These are phyloP conservation scores for Aleiodes sp. DNA, from an alignment of 1,140 invertebrate genomes.

Conservation along the genomic window DNA sequence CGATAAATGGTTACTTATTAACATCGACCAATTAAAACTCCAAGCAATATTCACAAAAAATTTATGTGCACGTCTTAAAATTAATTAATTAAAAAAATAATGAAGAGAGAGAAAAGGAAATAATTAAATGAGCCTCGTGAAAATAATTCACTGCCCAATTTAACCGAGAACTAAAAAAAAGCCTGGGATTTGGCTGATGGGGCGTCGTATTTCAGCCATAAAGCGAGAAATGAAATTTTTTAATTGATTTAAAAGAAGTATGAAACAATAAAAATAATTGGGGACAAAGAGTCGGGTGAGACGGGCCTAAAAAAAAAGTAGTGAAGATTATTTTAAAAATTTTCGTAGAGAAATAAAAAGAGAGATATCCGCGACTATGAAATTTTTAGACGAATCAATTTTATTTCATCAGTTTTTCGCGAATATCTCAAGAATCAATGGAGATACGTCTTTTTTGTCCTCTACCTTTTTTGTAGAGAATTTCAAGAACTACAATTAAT, in stretches of 20 bases:
- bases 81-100: not conserved
- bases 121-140: slow-evolving; percentile 23
- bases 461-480: no score
- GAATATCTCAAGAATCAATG: no score
- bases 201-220: slow-evolving; percentile 13
- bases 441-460: no score
- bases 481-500: no score
- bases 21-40: not conserved
- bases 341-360: not conserved
- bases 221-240: not conserved
- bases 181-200: slow-evolving; percentile 24
- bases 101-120: slow-evolving; percentile 13
- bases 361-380: no score
- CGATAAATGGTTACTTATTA: slow-evolving; percentile 24
- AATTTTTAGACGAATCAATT: no score
- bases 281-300: slow-evolving; percentile 13
- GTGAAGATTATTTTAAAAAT: no score
- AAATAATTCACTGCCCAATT: slow-evolving; percentile 36
- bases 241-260: not conserved
- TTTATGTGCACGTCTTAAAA: not conserved
- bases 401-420: no score
- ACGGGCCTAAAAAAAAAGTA: slow-evolving; percentile 37
- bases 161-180: slow-evolving; percentile 11
- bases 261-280: not conserved
- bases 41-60: not conserved